A percentile compares a stretch with the other conserved stretches of the same genome.
These are phyloP conservation scores for Leucopsar rothschildi DNA, from an alignment of 2,113 vertebrate genomes.

Conservation along the genomic window DNA sequence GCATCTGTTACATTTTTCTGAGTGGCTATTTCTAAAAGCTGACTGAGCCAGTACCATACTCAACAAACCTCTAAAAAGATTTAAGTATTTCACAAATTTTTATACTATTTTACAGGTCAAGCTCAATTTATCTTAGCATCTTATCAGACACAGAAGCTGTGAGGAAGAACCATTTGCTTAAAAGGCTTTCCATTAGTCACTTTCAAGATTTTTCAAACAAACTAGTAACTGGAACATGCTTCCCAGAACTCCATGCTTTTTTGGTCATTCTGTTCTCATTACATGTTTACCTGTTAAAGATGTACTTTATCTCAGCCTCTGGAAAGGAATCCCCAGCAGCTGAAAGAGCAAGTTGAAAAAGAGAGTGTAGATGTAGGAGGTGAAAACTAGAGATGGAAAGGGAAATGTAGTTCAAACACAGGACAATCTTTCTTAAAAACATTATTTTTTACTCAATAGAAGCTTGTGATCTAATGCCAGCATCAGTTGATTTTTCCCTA, in stretches of 20 bases:
- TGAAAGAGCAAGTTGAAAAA: neutral
- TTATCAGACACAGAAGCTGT: neutral
- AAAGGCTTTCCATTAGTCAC: neutral
- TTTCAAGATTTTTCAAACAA: neutral
- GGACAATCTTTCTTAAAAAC: neutral
- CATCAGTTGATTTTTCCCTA: constrained; percentile 23
- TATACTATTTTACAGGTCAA: neutral
- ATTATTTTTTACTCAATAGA: neutral
- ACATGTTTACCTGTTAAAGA: neutral
- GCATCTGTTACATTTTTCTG: neutral
- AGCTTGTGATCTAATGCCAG: constrained; percentile 3
- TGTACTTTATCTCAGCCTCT: neutral
- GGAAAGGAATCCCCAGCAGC: constrained; percentile 19
- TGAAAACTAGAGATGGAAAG: neutral
- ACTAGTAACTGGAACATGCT: neutral
- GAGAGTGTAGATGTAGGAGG: neutral
- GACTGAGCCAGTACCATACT: neutral
- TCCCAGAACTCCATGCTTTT: neutral
- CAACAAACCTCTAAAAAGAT: neutral
- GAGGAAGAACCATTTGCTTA: neutral
- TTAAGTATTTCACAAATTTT: neutral
- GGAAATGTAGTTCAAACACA: constrained; percentile 6
- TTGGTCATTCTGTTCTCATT: neutral
- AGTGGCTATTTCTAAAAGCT: neutral
- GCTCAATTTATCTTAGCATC: neutral